Evolutionary conservation across 2,797 vertebrate species (phyloP).

Genomic region (Falco columbarius): DNA sequence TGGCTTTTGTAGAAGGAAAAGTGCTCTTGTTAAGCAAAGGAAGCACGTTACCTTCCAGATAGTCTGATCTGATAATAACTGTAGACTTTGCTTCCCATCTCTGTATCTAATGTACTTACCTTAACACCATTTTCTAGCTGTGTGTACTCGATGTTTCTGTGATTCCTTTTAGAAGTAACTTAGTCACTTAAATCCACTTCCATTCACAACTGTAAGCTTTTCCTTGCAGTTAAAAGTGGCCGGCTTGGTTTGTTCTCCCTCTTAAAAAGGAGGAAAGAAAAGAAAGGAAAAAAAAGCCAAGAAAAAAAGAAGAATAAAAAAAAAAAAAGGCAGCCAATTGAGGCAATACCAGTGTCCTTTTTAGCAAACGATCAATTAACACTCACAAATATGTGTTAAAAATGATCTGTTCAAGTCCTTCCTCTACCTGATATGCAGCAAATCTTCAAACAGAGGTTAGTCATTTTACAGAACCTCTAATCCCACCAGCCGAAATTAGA

Average conservation of each 20-base stretch:
- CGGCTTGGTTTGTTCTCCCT: neutral
- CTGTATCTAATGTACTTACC: neutral
- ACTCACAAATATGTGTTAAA: accelerated
- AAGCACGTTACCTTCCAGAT: neutral
- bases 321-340: neutral
- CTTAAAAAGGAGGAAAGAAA: neutral
- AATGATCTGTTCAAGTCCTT: neutral
- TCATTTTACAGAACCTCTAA: neutral
- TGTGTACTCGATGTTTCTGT: neutral
- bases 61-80: neutral
- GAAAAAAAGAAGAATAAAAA: too few species aligned
- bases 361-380: neutral
- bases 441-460: neutral
- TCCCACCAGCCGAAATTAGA: neutral
- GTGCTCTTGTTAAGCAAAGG: neutral
- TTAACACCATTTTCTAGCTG: neutral
- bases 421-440: neutral
- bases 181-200: neutral
- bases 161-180: neutral
- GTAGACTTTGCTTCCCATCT: neutral
- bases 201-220: neutral
- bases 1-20: neutral
- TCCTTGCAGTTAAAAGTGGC: neutral
- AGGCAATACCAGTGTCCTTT: neutral
- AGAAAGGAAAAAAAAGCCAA: too few species aligned